Evolutionary conservation across 2,113 vertebrate species (phyloP).

Genomic region (Entosphenus tridentatus): DNA sequence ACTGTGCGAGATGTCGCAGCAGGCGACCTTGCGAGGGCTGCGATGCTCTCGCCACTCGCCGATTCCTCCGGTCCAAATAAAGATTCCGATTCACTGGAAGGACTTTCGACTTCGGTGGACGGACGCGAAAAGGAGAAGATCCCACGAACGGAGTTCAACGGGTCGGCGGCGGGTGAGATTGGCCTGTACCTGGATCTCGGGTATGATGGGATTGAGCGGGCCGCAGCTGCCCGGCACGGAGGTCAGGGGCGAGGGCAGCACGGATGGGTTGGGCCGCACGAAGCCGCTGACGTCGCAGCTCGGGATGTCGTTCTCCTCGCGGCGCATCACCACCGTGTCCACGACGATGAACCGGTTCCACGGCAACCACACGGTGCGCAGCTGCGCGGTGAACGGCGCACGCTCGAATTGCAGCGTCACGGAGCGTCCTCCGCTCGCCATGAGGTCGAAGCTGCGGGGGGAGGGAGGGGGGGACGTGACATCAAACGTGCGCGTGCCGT

Average conservation of each 20-base stretch:
- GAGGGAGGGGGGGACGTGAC: no score
- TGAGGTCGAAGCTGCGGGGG: constrained; percentile 57
- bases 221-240: constrained; percentile 37
- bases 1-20: no score
- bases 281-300: constrained; percentile 95
- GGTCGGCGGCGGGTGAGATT: no score
- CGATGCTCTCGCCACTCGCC: no score
- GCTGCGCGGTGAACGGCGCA: constrained; percentile 86
- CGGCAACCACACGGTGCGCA: constrained; percentile 79
- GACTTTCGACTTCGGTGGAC: no score
- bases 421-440: constrained; percentile 69
- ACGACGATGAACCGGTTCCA: constrained; percentile 98
- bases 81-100: no score
- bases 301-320: constrained; percentile 89
- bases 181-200: constrained; percentile 63
- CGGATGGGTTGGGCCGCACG: constrained; percentile 52
- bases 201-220: constrained; percentile 37
- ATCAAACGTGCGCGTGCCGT: no score
- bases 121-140: no score
- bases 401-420: constrained; percentile 66
- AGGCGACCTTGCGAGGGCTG: no score
- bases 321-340: constrained; percentile 92
- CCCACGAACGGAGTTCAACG: no score
- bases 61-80: no score
- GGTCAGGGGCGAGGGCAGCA: constrained; percentile 61